Percentiles rank a stretch among this genome's conserved stretches.
Conservation (phyloP, 1,140 invertebrate species). For the Philopotamus ludificatus region DNA sequence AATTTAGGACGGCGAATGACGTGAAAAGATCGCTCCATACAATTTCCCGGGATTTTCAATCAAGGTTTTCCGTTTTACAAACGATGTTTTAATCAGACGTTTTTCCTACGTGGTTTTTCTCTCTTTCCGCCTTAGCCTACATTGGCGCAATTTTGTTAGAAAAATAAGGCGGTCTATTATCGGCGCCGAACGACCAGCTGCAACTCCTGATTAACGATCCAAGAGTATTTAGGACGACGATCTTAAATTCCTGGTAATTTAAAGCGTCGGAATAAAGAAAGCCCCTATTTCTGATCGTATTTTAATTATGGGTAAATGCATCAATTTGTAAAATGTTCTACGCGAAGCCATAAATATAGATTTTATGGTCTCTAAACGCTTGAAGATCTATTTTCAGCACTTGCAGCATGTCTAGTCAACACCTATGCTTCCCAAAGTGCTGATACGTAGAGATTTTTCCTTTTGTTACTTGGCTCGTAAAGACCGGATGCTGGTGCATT, state of each 20-base stretch:
- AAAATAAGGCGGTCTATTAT: constrained; percentile 41
- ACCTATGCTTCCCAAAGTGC: constrained; percentile 8
- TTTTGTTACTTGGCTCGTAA: constrained; percentile 5
- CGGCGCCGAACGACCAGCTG: constrained; percentile 20
- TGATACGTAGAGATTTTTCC: constrained; percentile 15
- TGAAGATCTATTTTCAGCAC: not conserved
- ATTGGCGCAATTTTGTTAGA: constrained; percentile 29
- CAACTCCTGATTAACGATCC: constrained; percentile 36
- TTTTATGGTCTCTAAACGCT: not conserved
- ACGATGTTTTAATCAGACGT: constrained; percentile 33
- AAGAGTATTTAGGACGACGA: constrained; percentile 27
- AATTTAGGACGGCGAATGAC: too few species aligned
- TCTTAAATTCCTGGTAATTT: constrained; percentile 11
- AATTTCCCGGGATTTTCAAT: too few species aligned
- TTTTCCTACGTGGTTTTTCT: constrained; percentile 14
- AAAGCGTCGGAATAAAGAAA: too few species aligned
- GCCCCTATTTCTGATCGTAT: too few species aligned
- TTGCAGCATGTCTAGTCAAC: constrained; percentile 10
- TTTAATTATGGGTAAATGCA: too few species aligned
- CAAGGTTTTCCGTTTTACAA: too few species aligned
- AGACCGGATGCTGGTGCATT: constrained; percentile 1
- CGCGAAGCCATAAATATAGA: too few species aligned
- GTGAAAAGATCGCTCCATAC: too few species aligned
- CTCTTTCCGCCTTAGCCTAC: constrained; percentile 8
- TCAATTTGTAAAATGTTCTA: too few species aligned